These are phyloP conservation scores for Xanthia togata DNA, from an alignment of 2,888 invertebrate species.

Conservation along the genomic window DNA sequence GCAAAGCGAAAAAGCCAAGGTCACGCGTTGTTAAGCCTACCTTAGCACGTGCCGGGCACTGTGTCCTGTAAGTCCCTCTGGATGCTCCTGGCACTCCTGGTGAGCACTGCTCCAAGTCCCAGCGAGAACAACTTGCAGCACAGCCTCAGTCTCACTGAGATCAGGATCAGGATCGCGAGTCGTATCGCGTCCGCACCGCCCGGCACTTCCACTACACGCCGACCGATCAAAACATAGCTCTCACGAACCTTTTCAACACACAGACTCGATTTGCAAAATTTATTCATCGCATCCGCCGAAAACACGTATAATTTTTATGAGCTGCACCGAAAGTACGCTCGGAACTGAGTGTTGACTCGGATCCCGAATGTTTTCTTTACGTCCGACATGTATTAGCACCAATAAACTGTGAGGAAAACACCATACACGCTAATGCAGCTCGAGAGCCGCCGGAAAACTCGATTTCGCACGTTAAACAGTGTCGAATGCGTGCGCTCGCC, in stretches of 20 bases:
- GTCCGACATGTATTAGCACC: conserved; percentile 84
- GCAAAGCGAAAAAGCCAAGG: conserved; percentile 77
- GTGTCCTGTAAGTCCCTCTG: conserved; percentile 73
- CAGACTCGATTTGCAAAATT: conserved; percentile 89
- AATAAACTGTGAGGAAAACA: conserved; percentile 85
- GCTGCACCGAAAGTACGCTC: conserved; percentile 82
- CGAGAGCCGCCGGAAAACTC: conserved; percentile 85
- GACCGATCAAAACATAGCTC: conserved; percentile 88
- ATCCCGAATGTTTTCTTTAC: conserved; percentile 78
- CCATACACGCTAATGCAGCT: conserved; percentile 82
- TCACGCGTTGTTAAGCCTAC: conserved; percentile 77
- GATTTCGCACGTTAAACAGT: conserved; percentile 80
- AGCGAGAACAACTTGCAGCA: conserved; percentile 70
- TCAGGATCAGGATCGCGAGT: conserved; percentile 76
- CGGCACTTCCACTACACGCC: conserved; percentile 86
- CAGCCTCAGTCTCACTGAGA: conserved; percentile 79
- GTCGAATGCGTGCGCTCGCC: conserved; percentile 92
- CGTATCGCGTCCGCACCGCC: conserved; percentile 82
- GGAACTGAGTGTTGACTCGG: conserved; percentile 68
- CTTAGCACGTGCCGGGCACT: conserved; percentile 82
- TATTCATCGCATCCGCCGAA: conserved; percentile 90
- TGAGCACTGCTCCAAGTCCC: conserved; percentile 66
- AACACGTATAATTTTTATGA: conserved; percentile 87
- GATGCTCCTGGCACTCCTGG: conserved; percentile 64
- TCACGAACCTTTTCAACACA: conserved; percentile 89